Evolutionary conservation across 1,140 invertebrate species (phyloP).

Genomic region (Vollenhovia emeryi): DNA sequence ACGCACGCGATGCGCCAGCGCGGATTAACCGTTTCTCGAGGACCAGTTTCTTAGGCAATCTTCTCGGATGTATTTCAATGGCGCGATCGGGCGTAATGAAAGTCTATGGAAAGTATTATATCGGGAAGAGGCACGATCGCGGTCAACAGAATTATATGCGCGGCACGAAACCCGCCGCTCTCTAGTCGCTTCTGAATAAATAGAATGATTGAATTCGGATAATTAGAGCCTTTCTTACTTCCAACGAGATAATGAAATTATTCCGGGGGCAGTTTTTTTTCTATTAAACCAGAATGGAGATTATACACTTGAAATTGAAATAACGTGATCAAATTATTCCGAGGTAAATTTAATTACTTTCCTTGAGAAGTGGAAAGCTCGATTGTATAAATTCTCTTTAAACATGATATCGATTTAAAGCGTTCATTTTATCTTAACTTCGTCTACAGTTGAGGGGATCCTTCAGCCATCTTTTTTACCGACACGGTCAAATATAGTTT

Average conservation of each 20-base stretch:
- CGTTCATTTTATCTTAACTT: not conserved
- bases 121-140: constrained; percentile 25
- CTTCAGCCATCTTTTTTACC: too few relatives aligned
- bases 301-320: not conserved
- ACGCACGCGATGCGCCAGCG: not conserved
- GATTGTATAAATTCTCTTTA: not conserved
- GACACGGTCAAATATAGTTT: too few relatives aligned
- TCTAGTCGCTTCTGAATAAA: constrained; percentile 16
- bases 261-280: not conserved
- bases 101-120: constrained; percentile 44
- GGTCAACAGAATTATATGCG: constrained; percentile 34
- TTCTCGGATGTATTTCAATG: not conserved
- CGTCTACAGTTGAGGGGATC: not conserved
- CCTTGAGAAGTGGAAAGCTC: not conserved
- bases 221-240: not conserved
- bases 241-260: constrained; percentile 11
- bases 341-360: constrained; percentile 13
- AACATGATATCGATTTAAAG: not conserved
- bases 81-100: constrained; percentile 38
- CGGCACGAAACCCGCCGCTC: constrained; percentile 10
- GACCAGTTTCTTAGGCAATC: constrained; percentile 30
- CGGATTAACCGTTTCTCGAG: constrained; percentile 33
- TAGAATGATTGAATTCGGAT: constrained; percentile 6
- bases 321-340: not conserved
- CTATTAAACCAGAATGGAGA: not conserved